These are phyloP conservation scores for Peromyscus polionotus DNA, from an alignment of 2,113 vertebrate genomes.

Conservation along the genomic window DNA sequence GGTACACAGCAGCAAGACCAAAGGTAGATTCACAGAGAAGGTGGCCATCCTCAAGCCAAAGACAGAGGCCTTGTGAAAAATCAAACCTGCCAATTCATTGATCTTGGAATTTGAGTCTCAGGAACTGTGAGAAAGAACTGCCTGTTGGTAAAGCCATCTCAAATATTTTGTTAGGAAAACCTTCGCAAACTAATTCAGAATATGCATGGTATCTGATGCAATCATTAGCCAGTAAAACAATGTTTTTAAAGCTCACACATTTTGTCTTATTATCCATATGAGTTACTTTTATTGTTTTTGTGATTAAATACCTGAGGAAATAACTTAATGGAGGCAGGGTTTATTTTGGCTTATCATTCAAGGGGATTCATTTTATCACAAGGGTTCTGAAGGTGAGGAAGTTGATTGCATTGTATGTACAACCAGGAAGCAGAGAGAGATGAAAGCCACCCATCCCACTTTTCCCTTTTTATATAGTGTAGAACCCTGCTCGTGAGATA, in stretches of 20 bases:
- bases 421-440: background rate
- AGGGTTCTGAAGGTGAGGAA: background rate
- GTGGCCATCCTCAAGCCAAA: background rate
- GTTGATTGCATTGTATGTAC: too few species aligned
- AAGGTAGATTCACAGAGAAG: background rate
- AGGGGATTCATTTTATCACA: background rate
- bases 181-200: background rate
- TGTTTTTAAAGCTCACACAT: background rate
- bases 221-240: background rate
- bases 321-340: background rate
- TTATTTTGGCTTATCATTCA: background rate
- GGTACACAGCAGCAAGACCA: background rate
- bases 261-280: background rate
- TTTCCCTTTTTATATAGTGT: background rate
- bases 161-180: background rate
- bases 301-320: background rate
- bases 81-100: background rate
- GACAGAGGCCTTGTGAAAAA: background rate
- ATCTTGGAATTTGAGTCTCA: background rate
- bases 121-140: background rate
- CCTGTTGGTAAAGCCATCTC: background rate
- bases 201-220: background rate
- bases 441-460: background rate
- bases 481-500: background rate
- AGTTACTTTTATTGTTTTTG: background rate